phyloP scores from a whole-genome alignment of 2,888 invertebrate genomes.

The Labia minor region DNA sequence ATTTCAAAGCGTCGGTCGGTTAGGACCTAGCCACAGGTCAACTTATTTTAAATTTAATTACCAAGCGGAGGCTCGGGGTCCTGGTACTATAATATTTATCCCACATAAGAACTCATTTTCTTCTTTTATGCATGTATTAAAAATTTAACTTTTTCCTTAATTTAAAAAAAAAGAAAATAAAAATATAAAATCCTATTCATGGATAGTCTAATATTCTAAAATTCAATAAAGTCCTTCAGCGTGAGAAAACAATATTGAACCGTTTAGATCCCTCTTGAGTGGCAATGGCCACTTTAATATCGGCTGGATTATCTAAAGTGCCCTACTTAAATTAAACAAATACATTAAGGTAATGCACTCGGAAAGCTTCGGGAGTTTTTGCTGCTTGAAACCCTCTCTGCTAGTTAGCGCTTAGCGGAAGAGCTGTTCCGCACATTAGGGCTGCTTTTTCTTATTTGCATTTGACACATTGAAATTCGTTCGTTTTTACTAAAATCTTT shows the following conservation, averaged over 20 bases:
- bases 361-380: slow-evolving; percentile 5
- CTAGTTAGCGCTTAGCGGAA: slow-evolving; percentile 13
- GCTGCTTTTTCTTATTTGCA: slow-evolving; percentile 13
- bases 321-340: slow-evolving; percentile 13
- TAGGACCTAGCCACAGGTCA: too few species aligned
- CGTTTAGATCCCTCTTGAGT: not conserved
- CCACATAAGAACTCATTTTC: too few species aligned
- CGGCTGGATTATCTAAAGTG: slow-evolving; percentile 7
- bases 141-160: too few species aligned
- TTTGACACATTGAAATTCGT: slow-evolving; percentile 13
- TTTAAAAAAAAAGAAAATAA: too few species aligned
- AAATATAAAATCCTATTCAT: too few species aligned
- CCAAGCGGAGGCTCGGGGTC: too few species aligned
- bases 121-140: too few species aligned
- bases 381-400: slow-evolving; percentile 13
- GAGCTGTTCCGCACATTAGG: slow-evolving; percentile 13
- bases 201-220: too few species aligned
- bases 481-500: not conserved
- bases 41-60: too few species aligned
- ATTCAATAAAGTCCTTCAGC: not conserved
- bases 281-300: slow-evolving; percentile 13
- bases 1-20: too few species aligned
- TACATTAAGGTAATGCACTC: slow-evolving; percentile 13
- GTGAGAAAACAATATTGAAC: slow-evolving; percentile 2
- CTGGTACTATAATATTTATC: too few species aligned